Evolutionary conservation across 64 coral and sea anemone genomes (phyloP), one percentile per base, ranked within the genome.

Genomic region (Astreopora myriophthalma): DNA sequence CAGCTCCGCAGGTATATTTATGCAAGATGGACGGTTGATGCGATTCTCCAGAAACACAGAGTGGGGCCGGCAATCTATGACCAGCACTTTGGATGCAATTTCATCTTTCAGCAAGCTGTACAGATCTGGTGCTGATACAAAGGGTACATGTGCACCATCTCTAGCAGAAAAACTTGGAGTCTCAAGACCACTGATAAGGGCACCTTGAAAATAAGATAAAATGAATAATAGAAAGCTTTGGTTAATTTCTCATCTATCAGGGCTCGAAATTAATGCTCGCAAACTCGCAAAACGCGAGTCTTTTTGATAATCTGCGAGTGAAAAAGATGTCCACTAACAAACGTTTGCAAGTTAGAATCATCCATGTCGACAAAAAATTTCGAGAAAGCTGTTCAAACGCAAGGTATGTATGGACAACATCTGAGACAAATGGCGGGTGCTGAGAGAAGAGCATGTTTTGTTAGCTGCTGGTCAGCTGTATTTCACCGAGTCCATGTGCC

Each of bases 1-100:
- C 23, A 90, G 34, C 24, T 95, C 93, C 27, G 71, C 87, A 30
- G 93, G 93, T n/a, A 95, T 95, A 68, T 95, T 95, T 34, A 95
- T 91, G 66, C 93, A 91, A 26, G 68, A 90, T 14, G 33, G 38
- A 79, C 44, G 40, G 20, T 34, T 62, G 79, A 95, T 95, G 30
- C 57, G 80, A 14, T 89, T 90, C 7, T 78, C 63, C 34, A 46
- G n/a, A 86, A 86, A 95, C 36, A 86, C 72, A 24, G 83, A 60
- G 27, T 91, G 52, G 39, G 80, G 61, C 85, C 93, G 89, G 31
- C 81, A 91, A 36, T 95, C 93, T n/a, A 95, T 34, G 37, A 95
- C 81, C 33, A 95, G 73, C 1, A 95, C 42, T 79, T 86, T 73
- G 34, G 77, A 79, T 23, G n/a, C 39, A 31, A 20, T 27, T 1